Conservation (phyloP, 2,113 vertebrate genomes). For the Odontophorus gujanensis region DNA sequence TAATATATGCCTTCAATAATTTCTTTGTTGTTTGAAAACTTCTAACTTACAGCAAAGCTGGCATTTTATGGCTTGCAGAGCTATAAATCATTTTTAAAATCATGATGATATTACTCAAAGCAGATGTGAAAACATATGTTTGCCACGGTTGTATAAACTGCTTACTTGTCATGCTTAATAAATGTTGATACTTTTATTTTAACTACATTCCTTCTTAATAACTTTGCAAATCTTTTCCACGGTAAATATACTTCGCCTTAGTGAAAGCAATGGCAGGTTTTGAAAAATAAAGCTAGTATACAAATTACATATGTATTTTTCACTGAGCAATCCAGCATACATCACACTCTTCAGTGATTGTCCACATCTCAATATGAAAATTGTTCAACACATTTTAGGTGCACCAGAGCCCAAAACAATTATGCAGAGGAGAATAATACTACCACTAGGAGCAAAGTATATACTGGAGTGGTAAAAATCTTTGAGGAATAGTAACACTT, state of each 20-base stretch:
- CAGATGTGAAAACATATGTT: slow-evolving; percentile 85
- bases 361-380: not conserved
- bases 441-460: not conserved
- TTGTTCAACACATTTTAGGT: not conserved
- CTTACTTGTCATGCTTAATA: slow-evolving; percentile 81
- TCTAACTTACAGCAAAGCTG: slow-evolving; percentile 71
- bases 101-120: slow-evolving; percentile 82
- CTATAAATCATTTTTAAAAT: slow-evolving; percentile 83
- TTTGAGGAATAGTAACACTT: not conserved
- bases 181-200: slow-evolving; percentile 74
- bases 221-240: slow-evolving; percentile 68
- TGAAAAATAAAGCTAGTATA: not conserved
- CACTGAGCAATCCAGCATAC: not conserved
- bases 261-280: slow-evolving; percentile 27
- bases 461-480: not conserved
- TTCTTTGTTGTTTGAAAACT: slow-evolving; percentile 71
- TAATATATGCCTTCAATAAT: slow-evolving; percentile 62
- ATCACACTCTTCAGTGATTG: not conserved
- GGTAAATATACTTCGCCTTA: slow-evolving; percentile 55
- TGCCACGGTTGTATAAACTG: slow-evolving; percentile 72
- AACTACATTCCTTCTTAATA: slow-evolving; percentile 69
- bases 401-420: not conserved
- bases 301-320: not conserved
- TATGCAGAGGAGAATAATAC: not conserved
- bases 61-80: slow-evolving; percentile 75